Percentiles rank a stretch among this genome's conserved stretches.
Conservation (phyloP, 2,113 vertebrate species). For the Corythaixoides concolor region DNA sequence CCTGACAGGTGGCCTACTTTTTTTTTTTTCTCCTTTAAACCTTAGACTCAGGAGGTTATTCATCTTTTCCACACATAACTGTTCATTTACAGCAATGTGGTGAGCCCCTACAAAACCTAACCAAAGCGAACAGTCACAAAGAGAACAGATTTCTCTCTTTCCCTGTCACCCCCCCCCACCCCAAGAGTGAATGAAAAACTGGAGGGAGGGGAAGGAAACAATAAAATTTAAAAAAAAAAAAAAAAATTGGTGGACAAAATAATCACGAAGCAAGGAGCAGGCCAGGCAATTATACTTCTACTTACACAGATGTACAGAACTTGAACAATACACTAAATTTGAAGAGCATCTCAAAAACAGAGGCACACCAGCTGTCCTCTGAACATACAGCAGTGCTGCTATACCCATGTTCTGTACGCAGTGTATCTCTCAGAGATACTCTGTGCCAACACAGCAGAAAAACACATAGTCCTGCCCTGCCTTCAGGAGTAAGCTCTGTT, state of each 20-base stretch:
- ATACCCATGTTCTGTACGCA: not conserved
- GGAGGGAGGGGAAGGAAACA: not conserved
- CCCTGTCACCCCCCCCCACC: too few species aligned
- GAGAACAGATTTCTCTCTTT: not conserved
- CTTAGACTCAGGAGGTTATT: not conserved
- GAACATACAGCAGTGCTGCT: not conserved
- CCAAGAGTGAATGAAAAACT: not conserved
- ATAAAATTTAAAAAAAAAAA: not conserved
- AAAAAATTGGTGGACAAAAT: not conserved
- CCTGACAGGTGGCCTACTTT: conserved; percentile 3
- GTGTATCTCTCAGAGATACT: not conserved
- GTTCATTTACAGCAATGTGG: not conserved
- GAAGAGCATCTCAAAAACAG: not conserved
- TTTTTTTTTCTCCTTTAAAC: not conserved
- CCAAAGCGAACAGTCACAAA: not conserved
- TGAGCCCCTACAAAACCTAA: not conserved
- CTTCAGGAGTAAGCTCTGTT: not conserved
- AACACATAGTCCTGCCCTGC: not conserved
- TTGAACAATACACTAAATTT: not conserved
- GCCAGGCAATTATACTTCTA: not conserved
- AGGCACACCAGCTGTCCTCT: not conserved
- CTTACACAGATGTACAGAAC: not conserved
- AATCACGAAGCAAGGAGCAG: not conserved
- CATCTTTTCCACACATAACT: not conserved
- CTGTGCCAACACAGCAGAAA: not conserved